phyloP scores from a whole-genome alignment of 2,888 invertebrate genomes.

The Monopis laevigella region DNA sequence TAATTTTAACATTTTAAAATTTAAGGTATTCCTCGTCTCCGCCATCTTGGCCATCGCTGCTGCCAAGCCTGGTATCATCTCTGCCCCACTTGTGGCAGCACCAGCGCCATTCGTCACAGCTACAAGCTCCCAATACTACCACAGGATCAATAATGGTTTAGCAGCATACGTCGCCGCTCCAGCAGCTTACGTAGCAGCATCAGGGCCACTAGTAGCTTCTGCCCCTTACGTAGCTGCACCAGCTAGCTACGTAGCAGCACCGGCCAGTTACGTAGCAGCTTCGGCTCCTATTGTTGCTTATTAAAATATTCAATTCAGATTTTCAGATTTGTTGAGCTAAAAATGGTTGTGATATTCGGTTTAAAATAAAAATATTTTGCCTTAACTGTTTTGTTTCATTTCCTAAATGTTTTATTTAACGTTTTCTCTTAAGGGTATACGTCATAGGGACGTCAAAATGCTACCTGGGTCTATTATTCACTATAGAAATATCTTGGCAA shows the following conservation, averaged over 20 bases:
- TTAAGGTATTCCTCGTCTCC: constrained; percentile 40
- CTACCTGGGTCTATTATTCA: too few relatives aligned
- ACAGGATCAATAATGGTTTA: constrained; percentile 69
- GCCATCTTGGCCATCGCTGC: constrained; percentile 43
- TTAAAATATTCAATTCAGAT: constrained; percentile 19
- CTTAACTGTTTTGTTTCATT: too few relatives aligned
- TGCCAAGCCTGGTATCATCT: constrained; percentile 35
- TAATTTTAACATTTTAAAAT: constrained; percentile 18
- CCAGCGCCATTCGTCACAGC: constrained; percentile 69
- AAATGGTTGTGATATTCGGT: too few relatives aligned
- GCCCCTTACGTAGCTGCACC: constrained; percentile 28
- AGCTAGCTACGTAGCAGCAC: constrained; percentile 27
- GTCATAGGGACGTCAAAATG: too few relatives aligned
- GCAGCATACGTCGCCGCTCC: constrained; percentile 54
- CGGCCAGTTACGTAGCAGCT: constrained; percentile 26
- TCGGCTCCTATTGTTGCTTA: constrained; percentile 28
- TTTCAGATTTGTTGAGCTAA: too few relatives aligned
- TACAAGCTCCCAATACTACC: constrained; percentile 74
- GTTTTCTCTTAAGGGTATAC: too few relatives aligned
- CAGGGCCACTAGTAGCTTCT: constrained; percentile 28
- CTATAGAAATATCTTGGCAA: too few relatives aligned
- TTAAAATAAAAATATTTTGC: too few relatives aligned
- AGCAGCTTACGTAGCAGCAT: constrained; percentile 25
- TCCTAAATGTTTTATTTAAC: too few relatives aligned
- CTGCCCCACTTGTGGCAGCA: constrained; percentile 37